Base-by-base conservation (phyloP, 2,797 vertebrate genomes). In the Enteromius unitaeniatus region DNA sequence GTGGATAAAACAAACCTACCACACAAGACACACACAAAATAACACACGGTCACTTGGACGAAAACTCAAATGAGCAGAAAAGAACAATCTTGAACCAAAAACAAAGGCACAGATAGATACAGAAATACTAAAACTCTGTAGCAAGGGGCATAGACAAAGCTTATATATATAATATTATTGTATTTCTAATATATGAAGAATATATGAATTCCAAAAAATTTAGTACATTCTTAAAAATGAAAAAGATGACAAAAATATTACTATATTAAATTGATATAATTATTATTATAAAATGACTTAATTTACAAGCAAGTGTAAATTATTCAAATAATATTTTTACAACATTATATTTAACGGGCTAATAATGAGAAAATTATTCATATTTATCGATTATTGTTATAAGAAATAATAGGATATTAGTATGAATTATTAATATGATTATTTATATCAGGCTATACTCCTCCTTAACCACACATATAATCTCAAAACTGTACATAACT, bases 1-100 rank as follows among this genome's bases (percentile, higher is more conserved):
- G 26, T 67, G 28, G 26, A 67, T 51, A 21, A 58, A 64, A 76
- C 65, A 80, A 37, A 40, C 17, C 79, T 70, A 47, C 31, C 31
- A 2, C 79, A 40, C 28, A 49, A 55, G 5, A 77, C 47, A 65
- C 45, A 77, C 51, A 68, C 51, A 47, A 72, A 40, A 40, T 21
- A 69, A 79, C 47, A 7, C 37, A 40, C 4, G 74, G 37, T 79
- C 49, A 60, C 70, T 28, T 60, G 28, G 21, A 74, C 13, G 17
- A 37, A 79, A 47, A 70, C 53, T 49, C 2, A 65, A 34, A 62
- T 31, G 26, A 37, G 23, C 28, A 15, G 47, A 62, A 55, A 40
- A 47, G 64, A 51, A 2, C 53, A 55, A 75, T 31, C 58, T 58
- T 26, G 13, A 26, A 21, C 14, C 37, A 84, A 67, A 62, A n/a